Evolutionary conservation across 2,888 invertebrate genomes (phyloP), one percentile per base, ranked within the genome.

Genomic region (Caenorhabditis afra): DNA sequence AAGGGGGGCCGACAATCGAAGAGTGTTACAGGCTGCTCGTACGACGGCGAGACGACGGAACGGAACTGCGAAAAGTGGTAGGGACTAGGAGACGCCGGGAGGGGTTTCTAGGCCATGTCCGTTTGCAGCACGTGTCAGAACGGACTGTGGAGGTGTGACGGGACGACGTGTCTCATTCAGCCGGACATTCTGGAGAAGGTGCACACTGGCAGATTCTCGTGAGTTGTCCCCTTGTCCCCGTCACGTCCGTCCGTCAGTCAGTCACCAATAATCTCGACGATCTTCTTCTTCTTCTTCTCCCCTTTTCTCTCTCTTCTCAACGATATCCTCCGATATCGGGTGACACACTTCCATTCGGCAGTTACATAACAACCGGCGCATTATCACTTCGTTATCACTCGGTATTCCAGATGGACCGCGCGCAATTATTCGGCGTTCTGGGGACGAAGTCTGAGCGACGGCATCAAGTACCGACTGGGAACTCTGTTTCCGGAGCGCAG

Each of bases 391-490:
- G 20, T 39, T 29, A 23, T 67, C 45, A 35, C 44, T 55, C 45
- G 23, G 29, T 23, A 14, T 71, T 91, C 92, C 81, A 94, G 94
- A 79, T 97, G 96, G 96, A 92, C 92, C 10, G 95, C 96, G 0
- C 91, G 93, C 44, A 96, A 95, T 91, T 95, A 96, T 91, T 92
- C 94, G 0, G 92, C 94, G 89, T 96, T 96, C 91, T 94, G 94
- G 93, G 95, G 95, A 1, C 93, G 93, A 90, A 95, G 94, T 59
- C 93, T 96, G 16, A 93, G 93, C 4, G 95, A 96, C 22, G 97
- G 95, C 0, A 92, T 96, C 59, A 91, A 93, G 50, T 93, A 94
- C 85, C 93, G 94, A 81, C 92, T 95, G 73, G 96, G 96, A 41
- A 93, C 93, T 0, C 89, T 93, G 18, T 92, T 92, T 85, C 93